Conservation (phyloP, 2,113 vertebrate genomes). For the Epinephelus moara region DNA sequence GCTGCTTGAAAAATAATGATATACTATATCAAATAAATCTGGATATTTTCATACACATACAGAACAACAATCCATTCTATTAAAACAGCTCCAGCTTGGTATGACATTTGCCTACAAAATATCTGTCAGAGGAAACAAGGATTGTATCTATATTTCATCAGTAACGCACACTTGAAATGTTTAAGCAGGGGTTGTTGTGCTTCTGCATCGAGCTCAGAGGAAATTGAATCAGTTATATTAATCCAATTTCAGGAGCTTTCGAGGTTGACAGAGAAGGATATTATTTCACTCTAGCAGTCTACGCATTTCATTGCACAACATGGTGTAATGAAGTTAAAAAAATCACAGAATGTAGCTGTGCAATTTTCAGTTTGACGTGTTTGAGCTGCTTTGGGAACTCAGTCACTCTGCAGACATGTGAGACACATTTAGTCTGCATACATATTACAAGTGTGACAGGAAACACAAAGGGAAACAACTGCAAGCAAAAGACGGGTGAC, state of each 20-base stretch:
- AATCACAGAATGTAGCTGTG: constrained; percentile 50
- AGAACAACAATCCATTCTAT: too few relatives aligned
- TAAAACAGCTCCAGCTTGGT: constrained; percentile 5
- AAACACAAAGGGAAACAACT: constrained; percentile 17
- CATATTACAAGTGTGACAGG: neutral
- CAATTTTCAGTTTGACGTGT: constrained; percentile 52
- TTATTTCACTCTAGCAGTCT: constrained; percentile 68
- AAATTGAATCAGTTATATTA: constrained; percentile 80
- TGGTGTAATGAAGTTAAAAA: constrained; percentile 61
- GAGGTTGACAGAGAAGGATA: constrained; percentile 72
- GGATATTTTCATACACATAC: neutral
- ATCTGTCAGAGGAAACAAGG: constrained; percentile 18
- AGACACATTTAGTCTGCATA: constrained; percentile 51
- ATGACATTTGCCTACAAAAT: constrained; percentile 4
- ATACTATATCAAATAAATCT: neutral
- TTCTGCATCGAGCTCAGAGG: constrained; percentile 57
- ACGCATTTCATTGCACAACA: constrained; percentile 67
- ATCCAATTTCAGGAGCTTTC: constrained; percentile 71
- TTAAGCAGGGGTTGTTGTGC: constrained; percentile 38
- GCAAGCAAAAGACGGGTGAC: neutral
- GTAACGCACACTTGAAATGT: constrained; percentile 41
- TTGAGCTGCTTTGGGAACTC: constrained; percentile 50
- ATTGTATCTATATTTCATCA: constrained; percentile 30
- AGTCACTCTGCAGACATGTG: constrained; percentile 58
- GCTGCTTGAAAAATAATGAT: neutral